Evolutionary conservation across 2,113 vertebrate species (phyloP).

Genomic region (Orientallactaga bullata): DNA sequence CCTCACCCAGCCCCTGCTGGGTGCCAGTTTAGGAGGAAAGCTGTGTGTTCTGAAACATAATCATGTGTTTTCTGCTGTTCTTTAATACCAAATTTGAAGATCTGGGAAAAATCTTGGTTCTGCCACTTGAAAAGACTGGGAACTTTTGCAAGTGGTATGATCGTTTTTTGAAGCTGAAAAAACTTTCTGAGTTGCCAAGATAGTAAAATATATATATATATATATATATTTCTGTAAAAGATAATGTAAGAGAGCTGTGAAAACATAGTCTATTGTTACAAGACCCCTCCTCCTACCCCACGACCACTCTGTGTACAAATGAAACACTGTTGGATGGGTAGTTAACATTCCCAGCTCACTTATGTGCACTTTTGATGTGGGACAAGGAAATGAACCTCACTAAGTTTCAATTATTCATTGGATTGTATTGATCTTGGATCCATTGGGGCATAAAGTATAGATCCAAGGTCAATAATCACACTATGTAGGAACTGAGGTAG

Average conservation of each 20-base stretch:
- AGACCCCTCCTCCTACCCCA: background rate
- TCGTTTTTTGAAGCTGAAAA: slow-evolving; percentile 52
- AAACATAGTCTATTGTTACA: slow-evolving; percentile 52
- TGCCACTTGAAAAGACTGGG: background rate
- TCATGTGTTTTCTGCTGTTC: background rate
- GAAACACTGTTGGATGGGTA: background rate
- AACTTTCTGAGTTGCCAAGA: slow-evolving; percentile 44
- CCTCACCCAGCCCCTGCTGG: no score
- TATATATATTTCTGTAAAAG: slow-evolving; percentile 38
- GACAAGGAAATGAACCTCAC: background rate
- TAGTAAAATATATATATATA: slow-evolving; percentile 58
- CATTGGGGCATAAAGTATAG: background rate
- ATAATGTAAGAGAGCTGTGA: slow-evolving; percentile 56
- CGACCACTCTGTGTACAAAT: background rate
- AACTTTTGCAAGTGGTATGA: background rate
- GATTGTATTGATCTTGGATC: background rate
- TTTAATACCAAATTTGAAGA: background rate
- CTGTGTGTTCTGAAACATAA: no score
- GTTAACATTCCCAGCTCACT: background rate
- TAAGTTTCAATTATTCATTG: slow-evolving; percentile 10
- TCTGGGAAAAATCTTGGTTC: background rate
- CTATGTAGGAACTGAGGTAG: slow-evolving; percentile 11
- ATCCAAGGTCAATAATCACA: background rate
- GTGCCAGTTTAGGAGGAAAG: background rate
- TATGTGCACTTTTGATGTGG: background rate